Evolutionary conservation across 2,888 invertebrate species (phyloP).

Genomic region (Tortricodes alternella): DNA sequence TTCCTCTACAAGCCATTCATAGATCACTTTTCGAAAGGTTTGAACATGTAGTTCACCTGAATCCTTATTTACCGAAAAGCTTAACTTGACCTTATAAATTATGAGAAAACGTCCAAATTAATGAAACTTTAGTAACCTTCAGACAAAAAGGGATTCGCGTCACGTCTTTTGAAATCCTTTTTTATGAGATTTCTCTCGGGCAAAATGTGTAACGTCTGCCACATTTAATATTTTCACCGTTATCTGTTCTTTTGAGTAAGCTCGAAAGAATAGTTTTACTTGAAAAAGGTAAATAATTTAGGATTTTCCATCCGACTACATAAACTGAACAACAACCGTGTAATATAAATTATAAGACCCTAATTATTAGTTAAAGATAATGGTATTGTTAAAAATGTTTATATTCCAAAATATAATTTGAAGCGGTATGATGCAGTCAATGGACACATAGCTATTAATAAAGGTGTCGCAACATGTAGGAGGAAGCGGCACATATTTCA

Average conservation of each 20-base stretch:
- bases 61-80: slow-evolving; percentile 2
- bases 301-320: background rate
- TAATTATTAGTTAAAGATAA: no score
- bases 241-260: background rate
- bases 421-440: background rate
- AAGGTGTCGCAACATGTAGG: slow-evolving; percentile 24
- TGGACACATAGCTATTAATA: slow-evolving; percentile 21
- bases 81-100: slow-evolving; percentile 7
- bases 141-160: slow-evolving; percentile 53
- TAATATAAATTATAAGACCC: no score
- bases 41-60: background rate
- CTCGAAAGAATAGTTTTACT: background rate
- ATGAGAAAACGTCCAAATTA: slow-evolving; percentile 12
- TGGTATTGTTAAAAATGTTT: background rate
- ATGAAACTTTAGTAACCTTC: slow-evolving; percentile 18
- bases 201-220: slow-evolving; percentile 4
- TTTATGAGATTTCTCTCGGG: slow-evolving; percentile 15
- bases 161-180: slow-evolving; percentile 60
- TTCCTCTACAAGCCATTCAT: background rate
- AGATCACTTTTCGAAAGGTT: background rate
- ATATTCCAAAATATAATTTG: background rate
- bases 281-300: background rate
- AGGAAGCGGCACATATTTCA: slow-evolving; percentile 46
- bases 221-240: slow-evolving; percentile 5
- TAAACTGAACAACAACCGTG: background rate